A percentile compares a stretch with the other conserved stretches of the same genome.
These are phyloP conservation scores for Caenorhabditis inopinata DNA, from an alignment of 1,140 invertebrate genomes.

Conservation along the genomic window DNA sequence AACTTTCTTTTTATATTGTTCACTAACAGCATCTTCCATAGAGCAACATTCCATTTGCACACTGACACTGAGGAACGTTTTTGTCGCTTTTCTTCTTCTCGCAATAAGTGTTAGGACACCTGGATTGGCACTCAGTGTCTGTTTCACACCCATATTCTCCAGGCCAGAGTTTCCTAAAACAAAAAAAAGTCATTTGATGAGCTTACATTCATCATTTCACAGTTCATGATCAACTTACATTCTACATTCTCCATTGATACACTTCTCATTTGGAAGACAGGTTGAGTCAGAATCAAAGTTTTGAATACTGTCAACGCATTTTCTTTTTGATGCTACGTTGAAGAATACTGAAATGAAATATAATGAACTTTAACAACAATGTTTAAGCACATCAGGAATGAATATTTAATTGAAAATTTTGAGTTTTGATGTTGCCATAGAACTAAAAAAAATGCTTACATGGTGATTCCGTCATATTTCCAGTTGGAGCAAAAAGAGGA, in stretches of 20 bases:
- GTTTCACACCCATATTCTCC: conserved; percentile 59
- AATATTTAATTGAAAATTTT: too few species aligned
- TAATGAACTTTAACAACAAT: too few species aligned
- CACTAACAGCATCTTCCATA: conserved; percentile 63
- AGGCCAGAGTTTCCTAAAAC: conserved; percentile 60
- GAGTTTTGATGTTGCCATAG: neutral
- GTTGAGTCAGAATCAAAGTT: conserved; percentile 57
- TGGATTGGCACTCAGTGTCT: conserved; percentile 53
- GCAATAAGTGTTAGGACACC: conserved; percentile 61
- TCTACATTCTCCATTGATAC: conserved; percentile 58
- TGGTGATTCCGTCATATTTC: conserved; percentile 53
- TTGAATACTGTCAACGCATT: conserved; percentile 49
- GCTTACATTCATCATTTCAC: neutral
- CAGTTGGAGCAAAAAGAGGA: conserved; percentile 55
- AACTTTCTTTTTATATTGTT: neutral
- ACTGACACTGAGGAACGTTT: conserved; percentile 58
- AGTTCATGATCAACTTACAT: conserved; percentile 43
- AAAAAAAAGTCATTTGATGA: neutral
- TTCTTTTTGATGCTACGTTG: conserved; percentile 53
- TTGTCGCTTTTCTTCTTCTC: conserved; percentile 56
- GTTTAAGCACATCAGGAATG: too few species aligned
- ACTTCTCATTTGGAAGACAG: conserved; percentile 61
- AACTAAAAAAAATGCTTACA: conserved; percentile 36
- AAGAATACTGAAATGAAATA: conserved; percentile 62
- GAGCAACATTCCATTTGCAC: conserved; percentile 56